Percentiles rank a stretch among this genome's conserved stretches.
phyloP scores from a whole-genome alignment of 1,140 invertebrate species.

The Notospermus geniculatus region DNA sequence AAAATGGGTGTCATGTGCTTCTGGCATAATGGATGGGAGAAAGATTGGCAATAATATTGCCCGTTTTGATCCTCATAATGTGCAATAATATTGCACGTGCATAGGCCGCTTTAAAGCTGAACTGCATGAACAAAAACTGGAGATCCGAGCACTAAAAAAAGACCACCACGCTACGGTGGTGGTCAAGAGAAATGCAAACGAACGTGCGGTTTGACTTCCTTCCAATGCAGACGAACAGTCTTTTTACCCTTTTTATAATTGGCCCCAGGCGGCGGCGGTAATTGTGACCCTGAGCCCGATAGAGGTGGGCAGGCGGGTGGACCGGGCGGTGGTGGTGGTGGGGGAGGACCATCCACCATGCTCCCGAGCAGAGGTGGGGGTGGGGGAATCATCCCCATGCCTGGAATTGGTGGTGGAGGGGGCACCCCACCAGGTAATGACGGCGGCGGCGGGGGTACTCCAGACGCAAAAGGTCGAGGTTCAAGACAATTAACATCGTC shows the following conservation, averaged over 20 bases:
- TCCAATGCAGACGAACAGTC: conserved; percentile 99
- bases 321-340: conserved; percentile 57
- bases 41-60: too few species aligned
- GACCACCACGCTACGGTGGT: too few species aligned
- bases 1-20: too few species aligned
- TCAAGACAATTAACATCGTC: conserved; percentile 56
- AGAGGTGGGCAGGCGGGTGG: conserved; percentile 46
- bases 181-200: too few species aligned
- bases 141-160: too few species aligned
- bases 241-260: conserved; percentile 84
- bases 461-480: conserved; percentile 30
- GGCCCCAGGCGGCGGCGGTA: conserved; percentile 55
- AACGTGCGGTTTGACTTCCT: conserved; percentile 66
- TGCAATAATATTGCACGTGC: too few species aligned
- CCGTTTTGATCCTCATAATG: too few species aligned
- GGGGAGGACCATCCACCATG: conserved; percentile 14
- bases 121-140: too few species aligned
- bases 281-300: conserved; percentile 43
- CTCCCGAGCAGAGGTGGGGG: conserved; percentile 37
- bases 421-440: not conserved
- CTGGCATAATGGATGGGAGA: too few species aligned
- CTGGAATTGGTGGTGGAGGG: conserved; percentile 44
- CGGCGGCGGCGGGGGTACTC: conserved; percentile 33
- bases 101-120: too few species aligned
- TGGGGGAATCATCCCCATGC: conserved; percentile 51